Percentiles rank a stretch among this genome's conserved stretches.
Evolutionary conservation across 2,113 vertebrate species (phyloP).

Genomic region (Chlorodrepanis virens): DNA sequence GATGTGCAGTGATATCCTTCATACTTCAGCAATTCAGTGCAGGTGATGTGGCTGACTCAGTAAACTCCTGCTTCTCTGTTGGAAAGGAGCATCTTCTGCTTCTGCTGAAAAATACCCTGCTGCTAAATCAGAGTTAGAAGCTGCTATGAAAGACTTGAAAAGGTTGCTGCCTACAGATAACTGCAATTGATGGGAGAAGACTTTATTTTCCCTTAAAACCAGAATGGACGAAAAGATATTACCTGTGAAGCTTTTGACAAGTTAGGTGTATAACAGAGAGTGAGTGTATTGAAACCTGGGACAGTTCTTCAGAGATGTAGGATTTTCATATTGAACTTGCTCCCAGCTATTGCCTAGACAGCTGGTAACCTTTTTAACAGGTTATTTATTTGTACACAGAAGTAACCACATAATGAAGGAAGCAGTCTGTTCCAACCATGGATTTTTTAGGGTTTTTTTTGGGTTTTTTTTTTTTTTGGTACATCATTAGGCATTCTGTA

Average conservation of each 20-base stretch:
- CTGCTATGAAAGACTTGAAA: not conserved
- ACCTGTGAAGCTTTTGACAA: not conserved
- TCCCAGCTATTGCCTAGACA: not conserved
- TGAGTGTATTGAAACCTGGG: not conserved
- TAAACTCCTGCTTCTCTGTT: not conserved
- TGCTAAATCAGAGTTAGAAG: not conserved
- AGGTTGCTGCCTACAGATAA: not conserved
- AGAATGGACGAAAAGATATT: not conserved
- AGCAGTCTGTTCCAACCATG: not conserved
- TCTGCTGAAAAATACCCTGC: not conserved
- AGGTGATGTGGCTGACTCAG: not conserved
- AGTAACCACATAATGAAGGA: not conserved
- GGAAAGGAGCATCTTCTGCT: not conserved
- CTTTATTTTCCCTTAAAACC: not conserved
- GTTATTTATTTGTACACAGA: not conserved
- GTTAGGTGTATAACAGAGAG: not conserved
- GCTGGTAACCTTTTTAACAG: not conserved
- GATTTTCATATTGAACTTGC: not conserved
- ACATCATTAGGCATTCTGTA: not conserved
- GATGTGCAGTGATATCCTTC: not conserved
- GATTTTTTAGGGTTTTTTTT: not conserved
- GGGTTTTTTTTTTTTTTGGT: not conserved
- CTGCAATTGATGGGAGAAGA: not conserved
- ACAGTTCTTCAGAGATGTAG: not conserved
- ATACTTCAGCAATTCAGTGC: not conserved